A percentile compares a stretch with the other conserved stretches of the same genome.
These are phyloP conservation scores for Sclerurus mexicanus DNA, from an alignment of 2,113 vertebrate genomes.

Conservation along the genomic window DNA sequence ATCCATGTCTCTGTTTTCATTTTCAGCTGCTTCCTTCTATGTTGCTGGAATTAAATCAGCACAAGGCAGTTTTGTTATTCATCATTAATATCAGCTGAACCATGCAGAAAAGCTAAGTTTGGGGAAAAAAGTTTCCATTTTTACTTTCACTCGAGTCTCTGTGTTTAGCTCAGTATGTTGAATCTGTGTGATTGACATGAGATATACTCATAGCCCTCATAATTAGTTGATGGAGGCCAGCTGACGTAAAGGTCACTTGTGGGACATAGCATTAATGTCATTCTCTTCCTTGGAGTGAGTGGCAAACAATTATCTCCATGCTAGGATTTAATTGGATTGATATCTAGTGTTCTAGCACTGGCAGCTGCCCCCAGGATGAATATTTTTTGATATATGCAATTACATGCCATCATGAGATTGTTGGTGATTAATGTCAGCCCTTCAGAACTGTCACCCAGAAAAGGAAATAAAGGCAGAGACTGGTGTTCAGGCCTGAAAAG, in stretches of 20 bases:
- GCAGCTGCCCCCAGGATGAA: constrained; percentile 30
- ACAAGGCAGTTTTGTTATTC: not conserved
- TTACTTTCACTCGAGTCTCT: not conserved
- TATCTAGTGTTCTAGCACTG: not conserved
- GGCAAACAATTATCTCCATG: constrained; percentile 45
- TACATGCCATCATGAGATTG: not conserved
- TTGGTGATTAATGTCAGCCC: constrained; percentile 33
- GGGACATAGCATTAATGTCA: not conserved
- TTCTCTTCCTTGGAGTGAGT: not conserved
- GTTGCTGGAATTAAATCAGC: not conserved
- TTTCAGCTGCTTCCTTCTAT: not conserved
- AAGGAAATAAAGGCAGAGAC: not conserved
- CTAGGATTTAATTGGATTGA: constrained; percentile 39
- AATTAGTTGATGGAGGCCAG: not conserved
- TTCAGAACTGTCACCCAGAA: constrained; percentile 18
- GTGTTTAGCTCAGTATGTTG: not conserved
- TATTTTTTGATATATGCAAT: constrained; percentile 32
- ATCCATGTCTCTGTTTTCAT: not conserved
- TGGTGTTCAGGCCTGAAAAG: not conserved
- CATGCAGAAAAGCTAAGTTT: not conserved
- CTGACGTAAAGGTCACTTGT: not conserved
- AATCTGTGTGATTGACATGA: not conserved
- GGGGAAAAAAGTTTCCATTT: not conserved
- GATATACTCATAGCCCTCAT: not conserved
- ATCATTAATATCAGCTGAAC: not conserved